Percentiles rank a stretch among this genome's conserved stretches.
These are phyloP conservation scores for Ferrisia virgata DNA, from an alignment of 2,888 invertebrate species.

Conservation along the genomic window DNA sequence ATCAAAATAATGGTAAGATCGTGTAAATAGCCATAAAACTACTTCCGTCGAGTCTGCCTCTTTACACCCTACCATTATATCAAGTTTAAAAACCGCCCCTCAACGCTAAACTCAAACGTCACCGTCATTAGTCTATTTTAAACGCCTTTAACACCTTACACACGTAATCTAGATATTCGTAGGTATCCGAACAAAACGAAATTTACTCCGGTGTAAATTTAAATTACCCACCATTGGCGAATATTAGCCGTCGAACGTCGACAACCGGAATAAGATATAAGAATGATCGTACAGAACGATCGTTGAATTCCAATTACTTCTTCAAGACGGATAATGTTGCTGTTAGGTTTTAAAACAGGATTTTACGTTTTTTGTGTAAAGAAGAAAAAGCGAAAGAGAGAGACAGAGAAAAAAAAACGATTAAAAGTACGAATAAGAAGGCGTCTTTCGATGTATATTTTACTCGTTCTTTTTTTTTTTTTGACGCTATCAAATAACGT, in stretches of 20 bases:
- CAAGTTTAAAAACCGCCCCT: no score
- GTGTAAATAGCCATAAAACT: no score
- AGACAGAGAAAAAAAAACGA: background rate
- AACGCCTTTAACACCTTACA: no score
- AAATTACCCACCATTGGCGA: background rate
- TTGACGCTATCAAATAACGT: background rate
- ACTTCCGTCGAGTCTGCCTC: no score
- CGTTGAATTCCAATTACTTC: conserved; percentile 19
- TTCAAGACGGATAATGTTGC: background rate
- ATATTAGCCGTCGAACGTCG: conserved; percentile 14
- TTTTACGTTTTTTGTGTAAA: background rate
- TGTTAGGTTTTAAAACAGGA: conserved; percentile 12
- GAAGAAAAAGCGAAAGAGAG: no score
- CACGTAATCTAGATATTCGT: no score
- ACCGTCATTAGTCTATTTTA: no score
- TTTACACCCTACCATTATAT: no score
- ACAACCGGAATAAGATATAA: conserved; percentile 11
- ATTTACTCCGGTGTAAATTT: background rate
- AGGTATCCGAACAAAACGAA: background rate
- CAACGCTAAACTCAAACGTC: no score
- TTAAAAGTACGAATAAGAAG: conserved; percentile 8
- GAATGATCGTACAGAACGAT: background rate
- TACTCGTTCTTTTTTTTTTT: background rate
- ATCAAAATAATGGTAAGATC: no score
- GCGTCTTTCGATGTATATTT: conserved; percentile 3